A percentile compares a stretch with the other conserved stretches of the same genome.
phyloP scores from a whole-genome alignment of 2,888 invertebrate genomes.

The Drosophila suboccidentalis region DNA sequence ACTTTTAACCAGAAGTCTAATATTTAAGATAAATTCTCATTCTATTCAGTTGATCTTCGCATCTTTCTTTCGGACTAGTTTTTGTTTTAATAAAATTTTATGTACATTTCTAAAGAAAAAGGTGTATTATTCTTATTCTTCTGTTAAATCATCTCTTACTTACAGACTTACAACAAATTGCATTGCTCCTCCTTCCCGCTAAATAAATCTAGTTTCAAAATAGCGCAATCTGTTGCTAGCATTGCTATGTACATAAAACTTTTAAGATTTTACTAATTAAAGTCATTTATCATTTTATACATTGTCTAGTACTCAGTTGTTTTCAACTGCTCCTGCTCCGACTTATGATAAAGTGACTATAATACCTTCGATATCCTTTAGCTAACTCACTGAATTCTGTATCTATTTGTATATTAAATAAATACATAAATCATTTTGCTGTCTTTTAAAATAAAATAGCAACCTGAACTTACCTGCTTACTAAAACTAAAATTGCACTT shows the following conservation, averaged over 20 bases:
- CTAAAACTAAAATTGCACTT: background rate
- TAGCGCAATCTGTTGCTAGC: too few relatives aligned
- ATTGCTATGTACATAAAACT: background rate
- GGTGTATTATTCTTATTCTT: too few relatives aligned
- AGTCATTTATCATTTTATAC: background rate
- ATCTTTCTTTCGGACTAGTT: too few relatives aligned
- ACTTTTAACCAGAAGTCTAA: too few relatives aligned
- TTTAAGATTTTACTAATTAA: background rate
- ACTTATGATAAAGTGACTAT: background rate
- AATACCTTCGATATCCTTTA: background rate
- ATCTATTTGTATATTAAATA: background rate
- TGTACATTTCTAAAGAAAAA: background rate
- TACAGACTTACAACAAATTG: too few relatives aligned
- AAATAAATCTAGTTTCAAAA: too few relatives aligned
- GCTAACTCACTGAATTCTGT: background rate
- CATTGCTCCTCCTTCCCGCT: too few relatives aligned
- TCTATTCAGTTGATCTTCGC: too few relatives aligned
- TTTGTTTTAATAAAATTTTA: background rate
- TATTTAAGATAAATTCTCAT: too few relatives aligned
- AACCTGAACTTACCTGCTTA: conserved; percentile 5
- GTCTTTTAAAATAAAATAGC: background rate
- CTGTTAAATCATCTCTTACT: too few relatives aligned
- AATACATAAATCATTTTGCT: background rate
- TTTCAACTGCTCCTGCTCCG: too few relatives aligned
- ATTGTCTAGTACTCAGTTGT: background rate